phyloP scores from a whole-genome alignment of 23 tunicate genomes.

The Diplosoma virens region DNA sequence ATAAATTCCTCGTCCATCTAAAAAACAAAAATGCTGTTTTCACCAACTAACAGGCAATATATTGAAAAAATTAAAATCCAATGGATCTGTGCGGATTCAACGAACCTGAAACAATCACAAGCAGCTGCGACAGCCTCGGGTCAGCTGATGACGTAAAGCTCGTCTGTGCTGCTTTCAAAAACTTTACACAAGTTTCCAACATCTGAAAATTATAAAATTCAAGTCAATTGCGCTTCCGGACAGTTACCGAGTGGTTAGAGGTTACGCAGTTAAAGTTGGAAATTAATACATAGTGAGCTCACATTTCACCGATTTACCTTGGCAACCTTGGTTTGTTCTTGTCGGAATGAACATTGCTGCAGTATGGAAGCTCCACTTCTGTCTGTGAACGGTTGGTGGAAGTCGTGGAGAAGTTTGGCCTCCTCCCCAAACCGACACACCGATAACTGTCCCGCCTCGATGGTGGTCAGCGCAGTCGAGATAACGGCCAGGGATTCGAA shows the following conservation, averaged over 20 bases:
- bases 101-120: constrained; percentile 78
- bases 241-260: too few relatives aligned
- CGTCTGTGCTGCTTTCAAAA: constrained; percentile 45
- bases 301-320: constrained; percentile 22
- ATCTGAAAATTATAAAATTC: constrained; percentile 15
- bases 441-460: constrained; percentile 85
- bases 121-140: constrained; percentile 66
- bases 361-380: constrained; percentile 70
- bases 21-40: not conserved
- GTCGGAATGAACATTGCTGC: constrained; percentile 63
- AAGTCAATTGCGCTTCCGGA: not conserved
- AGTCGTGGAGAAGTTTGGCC: constrained; percentile 57
- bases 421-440: constrained; percentile 85
- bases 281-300: too few relatives aligned
- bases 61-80: too few relatives aligned
- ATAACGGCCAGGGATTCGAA: constrained; percentile 93
- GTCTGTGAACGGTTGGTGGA: constrained; percentile 77
- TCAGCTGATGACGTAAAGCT: constrained; percentile 47
- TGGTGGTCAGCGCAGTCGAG: constrained; percentile 72
- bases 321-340: constrained; percentile 82
- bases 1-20: constrained; percentile 83
- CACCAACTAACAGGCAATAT: too few relatives aligned
- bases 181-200: constrained; percentile 45
- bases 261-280: too few relatives aligned
- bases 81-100: too few relatives aligned